Conservation (phyloP, 2,113 vertebrate species). For the Xenotilapia longispinis region DNA sequence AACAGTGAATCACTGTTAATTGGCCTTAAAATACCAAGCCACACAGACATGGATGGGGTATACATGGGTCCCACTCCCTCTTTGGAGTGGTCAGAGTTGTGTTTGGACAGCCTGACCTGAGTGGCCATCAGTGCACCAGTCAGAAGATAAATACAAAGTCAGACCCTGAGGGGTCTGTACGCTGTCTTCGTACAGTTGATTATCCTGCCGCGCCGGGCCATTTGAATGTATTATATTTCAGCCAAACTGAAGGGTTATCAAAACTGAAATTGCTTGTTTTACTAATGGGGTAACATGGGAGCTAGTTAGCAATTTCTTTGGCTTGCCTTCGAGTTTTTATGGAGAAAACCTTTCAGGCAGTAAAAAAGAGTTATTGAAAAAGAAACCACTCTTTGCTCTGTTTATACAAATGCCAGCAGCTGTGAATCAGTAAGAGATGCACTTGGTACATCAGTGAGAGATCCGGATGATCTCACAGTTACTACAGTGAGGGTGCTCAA, state of each 20-base stretch:
- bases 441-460: background rate
- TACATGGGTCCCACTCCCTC: background rate
- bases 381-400: background rate
- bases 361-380: background rate
- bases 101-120: conserved; percentile 47
- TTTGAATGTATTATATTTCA: conserved; percentile 12
- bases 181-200: background rate
- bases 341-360: background rate
- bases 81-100: conserved; percentile 50
- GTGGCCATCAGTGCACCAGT: conserved; percentile 10
- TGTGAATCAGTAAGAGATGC: background rate
- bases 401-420: background rate
- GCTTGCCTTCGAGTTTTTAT: background rate
- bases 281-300: conserved; percentile 23
- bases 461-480: background rate
- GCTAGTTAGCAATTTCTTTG: conserved; percentile 10
- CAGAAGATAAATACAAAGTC: conserved; percentile 14
- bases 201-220: background rate
- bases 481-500: background rate
- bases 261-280: conserved; percentile 8
- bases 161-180: background rate
- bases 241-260: conserved; percentile 15
- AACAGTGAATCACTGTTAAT: conserved; percentile 60
- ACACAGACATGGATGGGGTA: background rate
- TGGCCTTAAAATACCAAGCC: conserved; percentile 69